These are phyloP conservation scores for Catharus minimus DNA, from an alignment of 2,113 vertebrate genomes.

Conservation along the genomic window DNA sequence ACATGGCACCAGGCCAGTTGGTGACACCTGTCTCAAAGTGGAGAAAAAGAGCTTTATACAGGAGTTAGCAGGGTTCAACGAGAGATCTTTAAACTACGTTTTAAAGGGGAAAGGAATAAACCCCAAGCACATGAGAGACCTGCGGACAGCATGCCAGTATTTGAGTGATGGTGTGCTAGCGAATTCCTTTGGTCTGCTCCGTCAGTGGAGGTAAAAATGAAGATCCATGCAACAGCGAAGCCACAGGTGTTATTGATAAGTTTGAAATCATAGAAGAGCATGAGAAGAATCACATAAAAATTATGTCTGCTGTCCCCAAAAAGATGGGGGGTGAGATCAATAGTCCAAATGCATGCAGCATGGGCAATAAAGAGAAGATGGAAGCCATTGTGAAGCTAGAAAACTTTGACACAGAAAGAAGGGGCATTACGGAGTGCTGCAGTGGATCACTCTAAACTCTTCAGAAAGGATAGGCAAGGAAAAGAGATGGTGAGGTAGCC, in stretches of 20 bases:
- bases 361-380: neutral
- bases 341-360: neutral
- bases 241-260: neutral
- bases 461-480: neutral
- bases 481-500: neutral
- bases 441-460: neutral
- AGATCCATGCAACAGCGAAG: neutral
- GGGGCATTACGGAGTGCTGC: neutral
- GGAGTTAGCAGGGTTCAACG: neutral
- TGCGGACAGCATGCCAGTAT: neutral
- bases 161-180: neutral
- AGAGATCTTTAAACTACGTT: neutral
- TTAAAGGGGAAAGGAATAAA: neutral
- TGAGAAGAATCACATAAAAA: neutral
- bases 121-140: neutral
- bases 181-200: neutral
- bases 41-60: neutral
- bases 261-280: neutral
- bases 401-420: neutral
- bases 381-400: neutral
- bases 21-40: fast-evolving
- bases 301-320: neutral
- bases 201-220: neutral
- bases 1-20: neutral
- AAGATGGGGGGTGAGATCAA: neutral